These are phyloP conservation scores for Halictus rubicundus DNA, from an alignment of 1,140 invertebrate species.

Conservation along the genomic window DNA sequence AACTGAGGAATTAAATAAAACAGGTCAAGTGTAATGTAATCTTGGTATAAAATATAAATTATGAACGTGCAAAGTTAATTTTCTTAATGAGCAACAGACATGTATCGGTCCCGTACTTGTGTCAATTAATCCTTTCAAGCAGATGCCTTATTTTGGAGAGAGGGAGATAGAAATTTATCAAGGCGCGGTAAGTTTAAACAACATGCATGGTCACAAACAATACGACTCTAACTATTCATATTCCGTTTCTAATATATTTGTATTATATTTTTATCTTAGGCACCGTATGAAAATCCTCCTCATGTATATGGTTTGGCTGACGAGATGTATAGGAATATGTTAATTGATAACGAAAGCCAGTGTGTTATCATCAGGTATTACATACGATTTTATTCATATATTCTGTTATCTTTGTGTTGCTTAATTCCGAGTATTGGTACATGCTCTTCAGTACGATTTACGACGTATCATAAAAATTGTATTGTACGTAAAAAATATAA, in stretches of 20 bases:
- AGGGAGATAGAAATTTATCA: slow-evolving; percentile 88
- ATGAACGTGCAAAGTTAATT: slow-evolving; percentile 28
- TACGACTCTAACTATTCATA: too few relatives aligned
- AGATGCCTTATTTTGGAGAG: slow-evolving; percentile 87
- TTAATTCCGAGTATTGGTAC: too few relatives aligned
- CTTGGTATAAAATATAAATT: too few relatives aligned
- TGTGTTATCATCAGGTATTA: slow-evolving; percentile 89
- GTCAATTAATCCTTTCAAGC: slow-evolving; percentile 90
- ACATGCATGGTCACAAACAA: too few relatives aligned
- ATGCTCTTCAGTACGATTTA: too few relatives aligned
- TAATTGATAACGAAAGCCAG: slow-evolving; percentile 88
- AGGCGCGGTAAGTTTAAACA: slow-evolving; percentile 83
- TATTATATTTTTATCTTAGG: slow-evolving; percentile 73
- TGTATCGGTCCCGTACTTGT: slow-evolving; percentile 92
- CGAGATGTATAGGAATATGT: slow-evolving; percentile 89
- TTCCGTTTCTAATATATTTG: not conserved
- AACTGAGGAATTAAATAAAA: too few relatives aligned
- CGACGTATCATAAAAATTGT: too few relatives aligned
- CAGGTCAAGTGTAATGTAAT: too few relatives aligned
- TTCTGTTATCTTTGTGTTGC: too few relatives aligned
- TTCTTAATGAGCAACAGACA: slow-evolving; percentile 82
- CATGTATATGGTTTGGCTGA: slow-evolving; percentile 89
- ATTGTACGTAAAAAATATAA: too few relatives aligned
- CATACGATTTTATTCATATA: not conserved
- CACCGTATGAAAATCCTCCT: slow-evolving; percentile 89